Percentiles rank a stretch among this genome's conserved stretches.
Evolutionary conservation across 2,797 vertebrate genomes (phyloP).

Genomic region (Myripristis jacobus): DNA sequence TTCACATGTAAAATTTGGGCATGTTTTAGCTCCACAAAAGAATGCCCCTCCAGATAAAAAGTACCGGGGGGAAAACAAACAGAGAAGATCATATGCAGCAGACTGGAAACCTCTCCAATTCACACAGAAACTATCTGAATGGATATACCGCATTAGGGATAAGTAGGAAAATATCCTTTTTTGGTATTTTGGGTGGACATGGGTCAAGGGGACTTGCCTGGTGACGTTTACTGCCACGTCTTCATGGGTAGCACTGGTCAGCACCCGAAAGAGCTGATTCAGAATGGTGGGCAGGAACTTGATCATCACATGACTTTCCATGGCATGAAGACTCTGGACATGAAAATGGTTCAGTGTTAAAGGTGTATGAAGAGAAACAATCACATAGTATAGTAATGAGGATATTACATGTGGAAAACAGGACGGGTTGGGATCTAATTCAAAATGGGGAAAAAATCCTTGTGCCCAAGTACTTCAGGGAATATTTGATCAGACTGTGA

Average conservation of each 20-base stretch:
- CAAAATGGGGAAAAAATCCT: no score
- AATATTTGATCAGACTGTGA: neutral
- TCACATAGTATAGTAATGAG: neutral
- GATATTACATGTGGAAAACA: neutral
- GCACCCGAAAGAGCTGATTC: slow-evolving; percentile 95
- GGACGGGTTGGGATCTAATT: neutral
- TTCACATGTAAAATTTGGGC: no score
- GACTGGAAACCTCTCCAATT: no score
- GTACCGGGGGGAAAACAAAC: no score
- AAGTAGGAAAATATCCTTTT: no score
- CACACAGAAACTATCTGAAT: no score
- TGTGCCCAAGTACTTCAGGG: neutral
- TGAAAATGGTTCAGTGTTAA: neutral
- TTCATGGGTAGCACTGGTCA: slow-evolving; percentile 92
- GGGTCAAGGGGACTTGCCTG: slow-evolving; percentile 79
- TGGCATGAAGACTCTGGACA: slow-evolving; percentile 94
- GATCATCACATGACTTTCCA: slow-evolving; percentile 98
- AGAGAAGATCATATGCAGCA: no score
- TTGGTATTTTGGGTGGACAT: no score
- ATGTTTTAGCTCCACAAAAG: no score
- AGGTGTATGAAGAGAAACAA: neutral
- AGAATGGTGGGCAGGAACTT: slow-evolving; percentile 96
- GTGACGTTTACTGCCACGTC: slow-evolving; percentile 97
- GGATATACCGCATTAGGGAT: no score
- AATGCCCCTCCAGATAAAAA: no score